These are phyloP conservation scores for Odocoileus virginianus DNA, from an alignment of 2,113 vertebrate genomes.

Conservation along the genomic window DNA sequence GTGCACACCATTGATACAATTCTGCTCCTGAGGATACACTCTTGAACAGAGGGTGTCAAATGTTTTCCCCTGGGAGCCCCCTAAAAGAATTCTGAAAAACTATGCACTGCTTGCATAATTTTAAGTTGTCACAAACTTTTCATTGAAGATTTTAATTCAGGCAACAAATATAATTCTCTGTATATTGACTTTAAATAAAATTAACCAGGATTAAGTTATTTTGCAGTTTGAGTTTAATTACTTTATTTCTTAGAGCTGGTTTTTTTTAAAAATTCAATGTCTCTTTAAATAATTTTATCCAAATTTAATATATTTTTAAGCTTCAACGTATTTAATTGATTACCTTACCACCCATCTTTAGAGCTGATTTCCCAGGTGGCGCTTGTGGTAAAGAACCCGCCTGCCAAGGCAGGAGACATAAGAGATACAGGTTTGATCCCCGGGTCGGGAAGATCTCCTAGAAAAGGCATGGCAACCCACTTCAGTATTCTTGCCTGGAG, in stretches of 20 bases:
- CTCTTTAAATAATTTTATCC: background rate
- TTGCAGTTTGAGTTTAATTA: background rate
- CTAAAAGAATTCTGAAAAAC: background rate
- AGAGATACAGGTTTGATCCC: background rate
- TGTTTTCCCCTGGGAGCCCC: background rate
- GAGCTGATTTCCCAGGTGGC: background rate
- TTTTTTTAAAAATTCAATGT: background rate
- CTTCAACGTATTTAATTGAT: background rate
- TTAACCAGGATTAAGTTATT: background rate
- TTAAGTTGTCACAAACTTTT: background rate
- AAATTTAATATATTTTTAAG: conserved; percentile 20
- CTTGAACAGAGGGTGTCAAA: background rate
- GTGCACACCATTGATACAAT: background rate
- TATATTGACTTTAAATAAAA: background rate
- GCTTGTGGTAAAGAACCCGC: background rate
- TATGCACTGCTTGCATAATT: background rate
- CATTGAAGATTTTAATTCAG: background rate
- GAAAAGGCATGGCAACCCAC: background rate
- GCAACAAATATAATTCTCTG: background rate
- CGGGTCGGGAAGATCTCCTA: background rate
- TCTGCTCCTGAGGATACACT: background rate
- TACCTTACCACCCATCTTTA: background rate
- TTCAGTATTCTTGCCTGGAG: background rate
- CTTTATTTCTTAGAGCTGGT: background rate
- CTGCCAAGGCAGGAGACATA: background rate